These are phyloP conservation scores for Syngnathoides biaculeatus DNA, from an alignment of 2,113 vertebrate genomes.

Conservation along the genomic window DNA sequence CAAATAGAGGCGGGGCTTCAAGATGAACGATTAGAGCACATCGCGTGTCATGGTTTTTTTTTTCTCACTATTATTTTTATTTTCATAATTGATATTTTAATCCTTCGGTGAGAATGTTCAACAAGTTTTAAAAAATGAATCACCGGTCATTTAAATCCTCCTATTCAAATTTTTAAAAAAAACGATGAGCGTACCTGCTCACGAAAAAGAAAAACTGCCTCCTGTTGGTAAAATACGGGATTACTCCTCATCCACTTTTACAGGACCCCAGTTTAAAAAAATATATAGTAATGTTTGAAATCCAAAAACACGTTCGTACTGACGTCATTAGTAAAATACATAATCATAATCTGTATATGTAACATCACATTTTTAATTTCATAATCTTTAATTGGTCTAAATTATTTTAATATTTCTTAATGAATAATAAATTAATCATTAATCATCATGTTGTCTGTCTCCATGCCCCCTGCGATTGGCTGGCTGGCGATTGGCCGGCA, in stretches of 20 bases:
- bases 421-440: too few species aligned
- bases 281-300: background rate
- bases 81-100: background rate
- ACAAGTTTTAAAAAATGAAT: background rate
- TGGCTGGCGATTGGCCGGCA: too few species aligned
- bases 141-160: background rate
- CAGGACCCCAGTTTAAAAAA: background rate
- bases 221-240: conserved; percentile 6
- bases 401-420: too few species aligned
- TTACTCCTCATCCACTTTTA: background rate
- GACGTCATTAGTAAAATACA: too few species aligned
- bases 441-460: too few species aligned
- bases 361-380: too few species aligned
- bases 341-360: too few species aligned
- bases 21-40: conserved; percentile 3
- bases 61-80: background rate
- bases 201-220: conserved; percentile 44
- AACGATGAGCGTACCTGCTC: background rate
- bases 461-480: too few species aligned
- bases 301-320: too few species aligned
- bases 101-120: background rate
- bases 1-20: conserved; percentile 50
- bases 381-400: too few species aligned
- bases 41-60: background rate
- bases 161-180: too few species aligned